Evolutionary conservation across 2,797 vertebrate genomes (phyloP), one percentile per base, ranked within the genome.

Genomic region (Coregonus ussuriensis): DNA sequence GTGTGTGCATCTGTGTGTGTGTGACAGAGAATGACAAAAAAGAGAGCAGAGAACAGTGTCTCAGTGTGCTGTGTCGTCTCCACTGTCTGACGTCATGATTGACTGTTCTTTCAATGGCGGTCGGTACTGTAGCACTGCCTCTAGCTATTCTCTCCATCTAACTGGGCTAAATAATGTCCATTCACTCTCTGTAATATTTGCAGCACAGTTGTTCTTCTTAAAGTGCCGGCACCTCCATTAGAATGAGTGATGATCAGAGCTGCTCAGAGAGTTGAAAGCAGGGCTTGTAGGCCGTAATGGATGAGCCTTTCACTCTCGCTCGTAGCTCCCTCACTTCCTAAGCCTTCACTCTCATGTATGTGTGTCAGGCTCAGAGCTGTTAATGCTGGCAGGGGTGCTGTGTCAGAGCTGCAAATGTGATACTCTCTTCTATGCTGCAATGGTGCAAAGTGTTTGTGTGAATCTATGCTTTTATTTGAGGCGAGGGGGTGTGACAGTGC

Each of bases 191-290:
- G 74, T 81, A 86, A 89, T 84, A 88, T 87, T 81, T 75, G 74
- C 82, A 83, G 84, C 79, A 71, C 83, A 47, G 72, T 79, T 79
- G 78, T 41, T 75, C 82, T 78, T 87, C 84, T 89, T 84, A 84
- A 86, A 84, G 84, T 86, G 87, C 77, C 77, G 11, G 82, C 56
- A 65, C 77, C 82, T 82, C 88, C 86, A 88, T 93, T 92, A 90
- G 88, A 89, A 89, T 92, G 90, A 92, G 79, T 87, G 90, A 93
- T 92, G 90, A 87, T 79, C 74, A 53, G 72, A 72, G 75, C 75
- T 77, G 77, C 78, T 87, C 82, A 69, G 69, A 62, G 81, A 76
- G 85, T 21, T 62, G 78, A 89, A 80, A 82, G 84, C 80, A 63
- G 73, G 72, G 83, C 85, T 86, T 87, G 85, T 82, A 83, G 83